Conservation (phyloP, 2,113 vertebrate genomes). For the Chinchilla lanigera region DNA sequence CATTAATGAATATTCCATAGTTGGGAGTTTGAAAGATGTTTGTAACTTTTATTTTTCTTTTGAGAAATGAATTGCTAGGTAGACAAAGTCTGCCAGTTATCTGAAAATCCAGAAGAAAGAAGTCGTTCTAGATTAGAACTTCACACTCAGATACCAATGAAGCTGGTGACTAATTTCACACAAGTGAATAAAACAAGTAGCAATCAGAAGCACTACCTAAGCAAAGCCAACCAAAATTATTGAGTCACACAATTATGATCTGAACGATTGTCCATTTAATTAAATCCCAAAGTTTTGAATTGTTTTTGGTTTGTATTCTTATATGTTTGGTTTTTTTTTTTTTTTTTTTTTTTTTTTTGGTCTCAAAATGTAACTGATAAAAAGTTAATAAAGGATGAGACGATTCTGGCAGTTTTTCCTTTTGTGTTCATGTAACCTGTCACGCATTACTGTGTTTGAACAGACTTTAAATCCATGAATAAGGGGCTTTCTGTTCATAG, state of each 20-base stretch:
- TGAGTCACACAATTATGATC: not conserved
- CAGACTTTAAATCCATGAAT: not conserved
- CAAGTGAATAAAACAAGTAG: not conserved
- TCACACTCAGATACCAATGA: fast-evolving
- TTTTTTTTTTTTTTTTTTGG: too few species aligned
- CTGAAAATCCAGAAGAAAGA: not conserved
- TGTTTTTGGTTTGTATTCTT: not conserved
- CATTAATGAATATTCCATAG: not conserved
- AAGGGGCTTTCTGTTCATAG: not conserved
- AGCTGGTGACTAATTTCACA: not conserved
- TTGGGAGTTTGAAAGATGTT: not conserved
- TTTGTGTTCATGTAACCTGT: not conserved
- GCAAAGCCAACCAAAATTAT: fast-evolving
- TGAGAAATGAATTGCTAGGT: not conserved
- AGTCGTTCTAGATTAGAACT: not conserved
- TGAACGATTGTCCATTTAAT: not conserved
- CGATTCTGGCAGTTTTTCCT: not conserved
- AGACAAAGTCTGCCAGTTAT: not conserved
- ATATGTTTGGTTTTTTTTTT: too few species aligned
- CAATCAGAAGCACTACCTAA: not conserved
- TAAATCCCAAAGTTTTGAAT: not conserved
- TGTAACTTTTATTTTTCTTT: not conserved
- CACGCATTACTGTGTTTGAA: not conserved
- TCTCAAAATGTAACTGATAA: not conserved
- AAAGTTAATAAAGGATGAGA: not conserved